These are phyloP conservation scores for Salvelinus alpinus DNA, from an alignment of 2,113 vertebrate species.

Conservation along the genomic window DNA sequence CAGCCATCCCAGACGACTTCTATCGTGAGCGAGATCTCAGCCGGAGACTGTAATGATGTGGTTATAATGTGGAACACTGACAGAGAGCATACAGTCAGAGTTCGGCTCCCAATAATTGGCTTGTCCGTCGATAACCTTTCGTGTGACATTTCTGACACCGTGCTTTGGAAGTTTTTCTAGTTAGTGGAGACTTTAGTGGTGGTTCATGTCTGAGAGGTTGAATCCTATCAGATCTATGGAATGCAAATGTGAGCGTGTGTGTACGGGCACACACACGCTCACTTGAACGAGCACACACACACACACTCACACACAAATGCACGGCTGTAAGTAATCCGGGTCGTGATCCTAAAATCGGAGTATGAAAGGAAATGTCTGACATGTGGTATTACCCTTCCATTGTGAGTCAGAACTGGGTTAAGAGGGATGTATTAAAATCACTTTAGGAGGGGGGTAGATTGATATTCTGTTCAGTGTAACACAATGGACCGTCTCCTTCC, in stretches of 20 bases:
- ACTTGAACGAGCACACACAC: constrained; percentile 1
- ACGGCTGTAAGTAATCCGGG: constrained; percentile 9
- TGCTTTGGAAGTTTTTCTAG: too few species aligned
- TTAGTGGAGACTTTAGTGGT: too few species aligned
- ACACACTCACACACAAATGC: not conserved
- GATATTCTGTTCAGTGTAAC: constrained; percentile 5
- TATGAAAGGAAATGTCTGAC: constrained; percentile 39
- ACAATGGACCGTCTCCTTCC: not conserved
- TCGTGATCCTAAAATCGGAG: constrained; percentile 19
- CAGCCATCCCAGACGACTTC: not conserved
- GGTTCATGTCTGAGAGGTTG: too few species aligned
- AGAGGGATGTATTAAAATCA: constrained; percentile 37
- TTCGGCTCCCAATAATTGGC: too few species aligned
- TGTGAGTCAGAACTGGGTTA: constrained; percentile 23
- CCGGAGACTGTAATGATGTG: too few species aligned
- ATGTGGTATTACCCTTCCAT: constrained; percentile 24
- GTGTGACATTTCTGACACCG: too few species aligned
- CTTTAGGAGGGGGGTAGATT: not conserved
- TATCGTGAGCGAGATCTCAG: not conserved
- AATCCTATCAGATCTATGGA: not conserved
- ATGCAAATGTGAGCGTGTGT: too few species aligned
- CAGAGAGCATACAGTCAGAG: too few species aligned
- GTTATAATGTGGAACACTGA: too few species aligned
- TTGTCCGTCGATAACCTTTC: too few species aligned
- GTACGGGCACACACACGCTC: not conserved